phyloP scores from a whole-genome alignment of 2,888 invertebrate genomes.

The Volucella inflata region DNA sequence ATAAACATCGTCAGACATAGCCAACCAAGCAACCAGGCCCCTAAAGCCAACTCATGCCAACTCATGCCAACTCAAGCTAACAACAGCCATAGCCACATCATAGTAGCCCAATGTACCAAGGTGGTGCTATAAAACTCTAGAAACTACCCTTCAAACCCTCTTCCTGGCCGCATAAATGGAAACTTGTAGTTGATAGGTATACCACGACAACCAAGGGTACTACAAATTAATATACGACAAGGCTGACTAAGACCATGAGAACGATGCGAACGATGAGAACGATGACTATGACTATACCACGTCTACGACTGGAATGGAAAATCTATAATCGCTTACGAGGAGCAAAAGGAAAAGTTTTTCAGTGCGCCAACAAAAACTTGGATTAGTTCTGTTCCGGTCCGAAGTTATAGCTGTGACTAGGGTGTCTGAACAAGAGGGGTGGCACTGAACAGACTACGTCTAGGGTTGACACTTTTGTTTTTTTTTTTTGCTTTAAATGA shows the following conservation, averaged over 20 bases:
- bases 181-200: slow-evolving; percentile 62
- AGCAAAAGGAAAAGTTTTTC: slow-evolving; percentile 66
- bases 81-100: slow-evolving; percentile 21
- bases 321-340: slow-evolving; percentile 67
- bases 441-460: too few relatives aligned
- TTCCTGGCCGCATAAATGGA: slow-evolving; percentile 54
- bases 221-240: slow-evolving; percentile 69
- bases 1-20: not conserved
- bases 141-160: not conserved
- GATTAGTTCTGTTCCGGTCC: slow-evolving; percentile 50
- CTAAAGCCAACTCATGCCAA: slow-evolving; percentile 2
- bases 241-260: too few relatives aligned
- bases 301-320: slow-evolving; percentile 61
- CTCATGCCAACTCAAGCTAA: not conserved
- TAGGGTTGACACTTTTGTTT: too few relatives aligned
- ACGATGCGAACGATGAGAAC: too few relatives aligned
- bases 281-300: too few relatives aligned
- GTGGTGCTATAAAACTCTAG: slow-evolving; percentile 46
- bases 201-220: slow-evolving; percentile 59
- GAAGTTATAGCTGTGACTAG: not conserved
- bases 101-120: slow-evolving; percentile 39
- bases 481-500: too few relatives aligned
- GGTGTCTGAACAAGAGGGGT: not conserved
- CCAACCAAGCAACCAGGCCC: slow-evolving; percentile 1
- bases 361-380: slow-evolving; percentile 60